These are phyloP conservation scores for Setophaga coronata DNA, from an alignment of 2,113 vertebrate species.

Conservation along the genomic window DNA sequence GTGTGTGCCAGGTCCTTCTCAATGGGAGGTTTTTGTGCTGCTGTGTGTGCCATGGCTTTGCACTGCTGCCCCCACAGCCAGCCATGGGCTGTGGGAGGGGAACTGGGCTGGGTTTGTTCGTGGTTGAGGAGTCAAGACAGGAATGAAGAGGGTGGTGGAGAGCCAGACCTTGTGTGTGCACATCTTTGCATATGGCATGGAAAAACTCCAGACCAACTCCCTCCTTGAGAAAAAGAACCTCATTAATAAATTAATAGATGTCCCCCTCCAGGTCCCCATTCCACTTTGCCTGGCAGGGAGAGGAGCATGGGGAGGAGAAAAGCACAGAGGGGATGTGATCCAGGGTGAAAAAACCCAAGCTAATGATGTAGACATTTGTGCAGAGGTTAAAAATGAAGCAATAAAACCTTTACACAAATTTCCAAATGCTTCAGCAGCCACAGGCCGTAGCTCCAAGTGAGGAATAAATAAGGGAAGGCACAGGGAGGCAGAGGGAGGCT, in stretches of 20 bases:
- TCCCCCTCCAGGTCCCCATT: neutral
- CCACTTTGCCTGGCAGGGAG: neutral
- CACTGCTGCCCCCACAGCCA: accelerated
- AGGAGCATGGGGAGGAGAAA: neutral
- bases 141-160: neutral
- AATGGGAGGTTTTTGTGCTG: accelerated
- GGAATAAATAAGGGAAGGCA: neutral
- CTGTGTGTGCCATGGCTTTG: neutral
- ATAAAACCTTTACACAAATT: conserved; percentile 10
- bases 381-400: conserved; percentile 54
- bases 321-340: neutral
- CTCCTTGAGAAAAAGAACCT: neutral
- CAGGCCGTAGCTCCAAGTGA: neutral
- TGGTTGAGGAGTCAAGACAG: neutral
- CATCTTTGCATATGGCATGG: neutral
- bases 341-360: neutral
- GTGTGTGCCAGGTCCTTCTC: neutral
- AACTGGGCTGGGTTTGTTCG: neutral
- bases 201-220: neutral
- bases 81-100: neutral
- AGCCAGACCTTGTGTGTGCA: neutral
- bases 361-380: neutral
- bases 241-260: neutral
- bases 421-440: neutral
- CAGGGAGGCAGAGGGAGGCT: neutral